Conservation (phyloP, 2,888 invertebrate species). For the Malachius bipustulatus region DNA sequence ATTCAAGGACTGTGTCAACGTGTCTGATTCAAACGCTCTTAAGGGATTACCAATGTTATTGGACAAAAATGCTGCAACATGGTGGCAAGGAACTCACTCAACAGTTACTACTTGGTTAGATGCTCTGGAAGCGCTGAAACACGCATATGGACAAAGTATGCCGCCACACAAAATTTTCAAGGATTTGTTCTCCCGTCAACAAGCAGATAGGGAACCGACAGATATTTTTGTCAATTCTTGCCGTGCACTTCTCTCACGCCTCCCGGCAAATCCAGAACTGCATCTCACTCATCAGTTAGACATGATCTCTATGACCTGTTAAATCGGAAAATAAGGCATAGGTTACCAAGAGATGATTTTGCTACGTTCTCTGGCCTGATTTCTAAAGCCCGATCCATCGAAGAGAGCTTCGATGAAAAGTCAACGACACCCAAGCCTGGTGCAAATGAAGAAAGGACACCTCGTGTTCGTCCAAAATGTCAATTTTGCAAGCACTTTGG, state of each 20-base stretch:
- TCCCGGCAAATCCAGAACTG: slow-evolving; percentile 5
- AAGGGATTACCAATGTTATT: slow-evolving; percentile 21
- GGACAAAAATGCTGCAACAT: slow-evolving; percentile 17
- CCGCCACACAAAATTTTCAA: slow-evolving; percentile 1
- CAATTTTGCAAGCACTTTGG: slow-evolving; percentile 8
- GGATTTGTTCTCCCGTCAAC: slow-evolving; percentile 6
- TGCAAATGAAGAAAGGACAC: too few species aligned
- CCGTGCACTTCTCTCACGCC: slow-evolving; percentile 7
- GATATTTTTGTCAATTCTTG: slow-evolving; percentile 12
- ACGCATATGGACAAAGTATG: slow-evolving; percentile 4
- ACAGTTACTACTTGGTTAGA: slow-evolving; percentile 13
- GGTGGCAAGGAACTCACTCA: slow-evolving; percentile 9
- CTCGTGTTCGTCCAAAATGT: slow-evolving; percentile 4
- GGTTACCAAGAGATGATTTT: slow-evolving; percentile 8
- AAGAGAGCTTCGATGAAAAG: slow-evolving; percentile 5
- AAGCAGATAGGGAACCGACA: slow-evolving; percentile 11
- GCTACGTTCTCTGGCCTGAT: slow-evolving; percentile 8
- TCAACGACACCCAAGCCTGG: not conserved
- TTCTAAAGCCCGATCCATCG: slow-evolving; percentile 10
- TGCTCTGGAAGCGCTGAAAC: slow-evolving; percentile 15
- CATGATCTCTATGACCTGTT: slow-evolving; percentile 12
- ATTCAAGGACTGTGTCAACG: slow-evolving; percentile 20
- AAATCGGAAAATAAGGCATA: slow-evolving; percentile 6
- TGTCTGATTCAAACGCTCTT: slow-evolving; percentile 19
- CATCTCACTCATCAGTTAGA: slow-evolving; percentile 9